Evolutionary conservation across 2,113 vertebrate species (phyloP).

Genomic region (Puntigrus tetrazona): DNA sequence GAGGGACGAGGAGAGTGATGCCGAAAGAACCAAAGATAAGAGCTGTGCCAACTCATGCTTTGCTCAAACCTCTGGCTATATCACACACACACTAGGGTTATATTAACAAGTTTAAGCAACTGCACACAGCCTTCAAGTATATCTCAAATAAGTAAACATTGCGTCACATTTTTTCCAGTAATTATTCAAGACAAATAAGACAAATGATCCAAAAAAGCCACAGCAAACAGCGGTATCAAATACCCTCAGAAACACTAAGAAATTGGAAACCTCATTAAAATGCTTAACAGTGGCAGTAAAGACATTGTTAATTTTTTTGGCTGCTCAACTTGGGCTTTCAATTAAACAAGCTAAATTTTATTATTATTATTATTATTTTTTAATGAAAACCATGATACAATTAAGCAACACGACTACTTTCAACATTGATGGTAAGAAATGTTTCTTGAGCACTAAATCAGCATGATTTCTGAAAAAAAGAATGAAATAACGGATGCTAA

Average conservation of each 20-base stretch:
- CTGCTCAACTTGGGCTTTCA: background rate
- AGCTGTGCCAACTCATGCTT: slow-evolving; percentile 27
- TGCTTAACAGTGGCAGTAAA: background rate
- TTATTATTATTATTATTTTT: no score
- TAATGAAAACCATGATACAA: background rate
- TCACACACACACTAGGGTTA: background rate
- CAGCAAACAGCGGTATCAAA: background rate
- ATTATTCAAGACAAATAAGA: background rate
- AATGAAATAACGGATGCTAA: no score
- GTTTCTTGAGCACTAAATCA: background rate
- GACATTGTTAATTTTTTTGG: background rate
- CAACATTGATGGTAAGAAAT: background rate
- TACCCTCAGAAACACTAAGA: no score
- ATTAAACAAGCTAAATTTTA: background rate
- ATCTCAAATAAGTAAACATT: background rate
- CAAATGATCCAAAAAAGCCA: no score
- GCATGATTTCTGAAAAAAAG: no score
- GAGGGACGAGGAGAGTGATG: slow-evolving; percentile 36
- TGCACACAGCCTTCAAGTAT: background rate
- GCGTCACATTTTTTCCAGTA: background rate
- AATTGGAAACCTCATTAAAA: no score
- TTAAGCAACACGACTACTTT: background rate
- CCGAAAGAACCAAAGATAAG: slow-evolving; percentile 51
- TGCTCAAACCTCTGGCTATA: slow-evolving; percentile 4
- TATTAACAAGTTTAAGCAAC: background rate